These are phyloP conservation scores for Pantala flavescens DNA, from an alignment of 1,140 invertebrate genomes.

Conservation along the genomic window DNA sequence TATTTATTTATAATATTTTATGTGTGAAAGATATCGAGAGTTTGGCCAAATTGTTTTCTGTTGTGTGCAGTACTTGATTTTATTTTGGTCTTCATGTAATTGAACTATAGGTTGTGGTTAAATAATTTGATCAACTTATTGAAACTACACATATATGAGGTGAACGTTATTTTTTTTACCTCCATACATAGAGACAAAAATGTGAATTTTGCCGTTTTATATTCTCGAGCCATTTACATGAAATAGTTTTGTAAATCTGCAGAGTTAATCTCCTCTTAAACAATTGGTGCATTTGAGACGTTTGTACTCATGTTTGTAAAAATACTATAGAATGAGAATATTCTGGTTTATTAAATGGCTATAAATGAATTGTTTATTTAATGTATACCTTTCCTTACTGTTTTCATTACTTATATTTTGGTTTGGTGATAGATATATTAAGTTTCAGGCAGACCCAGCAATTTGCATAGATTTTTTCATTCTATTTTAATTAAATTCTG, in stretches of 20 bases:
- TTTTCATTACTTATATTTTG: too few relatives aligned
- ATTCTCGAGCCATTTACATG: neutral
- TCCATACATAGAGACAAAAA: neutral
- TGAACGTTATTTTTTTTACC: neutral
- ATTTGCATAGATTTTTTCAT: too few relatives aligned
- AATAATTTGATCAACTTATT: constrained; percentile 1
- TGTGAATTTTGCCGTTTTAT: constrained; percentile 11
- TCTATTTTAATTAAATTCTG: too few relatives aligned
- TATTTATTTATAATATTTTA: neutral
- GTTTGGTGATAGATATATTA: too few relatives aligned
- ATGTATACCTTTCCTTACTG: too few relatives aligned
- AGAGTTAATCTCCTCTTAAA: neutral
- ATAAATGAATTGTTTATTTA: neutral
- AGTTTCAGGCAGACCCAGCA: too few relatives aligned
- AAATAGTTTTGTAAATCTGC: constrained; percentile 10
- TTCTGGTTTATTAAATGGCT: constrained; percentile 10
- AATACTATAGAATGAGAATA: constrained; percentile 1
- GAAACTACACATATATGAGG: neutral
- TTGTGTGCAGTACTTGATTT: neutral
- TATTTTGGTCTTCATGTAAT: neutral
- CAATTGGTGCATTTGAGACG: constrained; percentile 4
- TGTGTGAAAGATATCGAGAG: neutral
- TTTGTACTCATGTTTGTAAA: constrained; percentile 8
- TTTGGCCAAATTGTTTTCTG: neutral
- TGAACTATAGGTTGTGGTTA: neutral